Base-by-base conservation (phyloP, 2,797 vertebrate species). In the Pangasius macronema region DNA sequence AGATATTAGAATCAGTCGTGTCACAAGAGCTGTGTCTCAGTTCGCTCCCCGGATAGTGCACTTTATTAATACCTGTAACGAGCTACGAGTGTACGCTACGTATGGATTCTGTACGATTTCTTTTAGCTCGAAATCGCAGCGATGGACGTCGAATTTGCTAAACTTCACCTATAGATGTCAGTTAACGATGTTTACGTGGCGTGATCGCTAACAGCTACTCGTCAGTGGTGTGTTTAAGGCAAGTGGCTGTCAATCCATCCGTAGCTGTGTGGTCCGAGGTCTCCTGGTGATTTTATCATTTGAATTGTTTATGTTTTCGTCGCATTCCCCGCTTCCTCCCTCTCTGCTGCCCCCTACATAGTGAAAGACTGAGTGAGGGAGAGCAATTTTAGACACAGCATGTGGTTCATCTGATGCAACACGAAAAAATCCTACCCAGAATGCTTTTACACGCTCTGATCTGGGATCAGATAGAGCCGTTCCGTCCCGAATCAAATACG, bases 361-460 rank as follows among this genome's bases (percentile, higher is more conserved):
- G 81, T 51, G 63, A 67, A 10, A 3, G 61, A 46, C 24, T 11
- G 81, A 67, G 42, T 1, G 81, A 83, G 42, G 27, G 81, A 67
- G 81, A 68, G 61, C 81, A 33, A 24, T 85, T 33, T 30, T 63
- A 63, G 57, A 85, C 84, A 51, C 72, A 63, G 55, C 72, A 76
- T 63, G 57, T 63, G 84, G 42, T 51, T 85, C 36, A 27, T 83
- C 82, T 83, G 82, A 83, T 68, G 82, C 82, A 83, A 83, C 63
- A 83, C 46, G 20, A 33, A 53, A 67, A 68, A 68, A 83, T 83
- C 82, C 82, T 83, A 68, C 82, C 63, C 82, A 68, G n/a, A 68
- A 68, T 82, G 61, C 81, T 49, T 30, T 33, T 49, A 82, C 55
- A 61, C 22, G 22, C 33, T 59, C 55, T 59, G 77, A 27, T 82